Base-by-base conservation (phyloP, 2,113 vertebrate species). In the Rutilus rutilus region DNA sequence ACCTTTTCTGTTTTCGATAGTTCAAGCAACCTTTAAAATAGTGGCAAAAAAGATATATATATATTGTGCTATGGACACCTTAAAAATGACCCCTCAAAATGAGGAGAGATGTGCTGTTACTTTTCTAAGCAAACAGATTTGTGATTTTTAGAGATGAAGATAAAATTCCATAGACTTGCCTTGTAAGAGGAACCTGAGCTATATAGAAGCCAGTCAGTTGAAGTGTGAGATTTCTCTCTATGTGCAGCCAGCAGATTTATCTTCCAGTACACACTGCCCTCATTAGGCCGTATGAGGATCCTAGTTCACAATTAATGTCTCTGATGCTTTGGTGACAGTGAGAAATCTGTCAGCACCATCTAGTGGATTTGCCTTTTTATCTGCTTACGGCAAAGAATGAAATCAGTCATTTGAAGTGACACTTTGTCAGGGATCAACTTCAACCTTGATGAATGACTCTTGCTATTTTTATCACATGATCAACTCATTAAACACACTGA, bases 321-420 rank as follows among this genome's bases (percentile, higher is more conserved):
- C 11, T 5, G 79, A 27, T 74, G 73, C 52, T 78, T 59, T 19
- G 23, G 6, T 27, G n/a, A 42, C 36, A 30, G 78, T 74, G 39
- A 69, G 83, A 73, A 86, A 86, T 88, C 81, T 69, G 77, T 87
- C 87, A 84, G 92, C 91, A 67, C 92, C 93, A 92, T 83, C 93
- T 93, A 90, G 91, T 94, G 94, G 93, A 42, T 83, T 54, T 36
- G 4, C 7, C n/a, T 6, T 67, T 33, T 36, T 8, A 50, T 67
- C 42, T 27, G n/a, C 42, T 50, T 19, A 23, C 3, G 8, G 23
- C 23, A 14, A 15, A 80, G 47, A 25, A 45, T 42, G 36, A 80
- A 30, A 47, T 45, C n/a, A 47, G n/a, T 80, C 59, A 15, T 9
- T 21, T 25, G 30, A 19, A 65, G 8, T 47, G 15, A 47, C 78